These are phyloP conservation scores for Microdon myrmicae DNA, from an alignment of 2,888 invertebrate species.

Conservation along the genomic window DNA sequence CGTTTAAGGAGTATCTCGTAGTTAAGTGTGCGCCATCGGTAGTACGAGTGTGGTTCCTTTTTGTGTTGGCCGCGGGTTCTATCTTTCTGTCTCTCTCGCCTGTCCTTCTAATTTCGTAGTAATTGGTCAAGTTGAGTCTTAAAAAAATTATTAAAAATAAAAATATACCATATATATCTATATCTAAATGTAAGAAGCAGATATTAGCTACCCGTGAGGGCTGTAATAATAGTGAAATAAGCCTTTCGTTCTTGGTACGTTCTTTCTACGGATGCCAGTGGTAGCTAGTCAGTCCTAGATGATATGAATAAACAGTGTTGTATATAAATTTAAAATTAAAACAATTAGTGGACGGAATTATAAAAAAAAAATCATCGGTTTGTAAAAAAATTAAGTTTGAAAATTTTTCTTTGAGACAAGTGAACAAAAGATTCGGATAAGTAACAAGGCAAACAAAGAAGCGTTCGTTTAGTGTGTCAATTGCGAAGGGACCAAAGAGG, in stretches of 20 bases:
- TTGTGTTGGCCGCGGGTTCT: constrained; percentile 28
- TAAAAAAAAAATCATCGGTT: too few species aligned
- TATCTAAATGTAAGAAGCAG: too few species aligned
- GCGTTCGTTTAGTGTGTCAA: constrained; percentile 44
- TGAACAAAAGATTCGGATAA: constrained; percentile 19
- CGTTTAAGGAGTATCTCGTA: constrained; percentile 62
- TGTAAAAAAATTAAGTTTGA: background rate
- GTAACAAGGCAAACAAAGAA: constrained; percentile 28
- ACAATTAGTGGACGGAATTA: too few species aligned
- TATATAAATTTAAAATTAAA: too few species aligned
- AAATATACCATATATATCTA: constrained; percentile 1
- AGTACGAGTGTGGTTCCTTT: constrained; percentile 42
- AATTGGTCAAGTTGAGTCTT: constrained; percentile 26
- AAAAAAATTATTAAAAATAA: constrained; percentile 7
- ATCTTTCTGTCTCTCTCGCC: constrained; percentile 21
- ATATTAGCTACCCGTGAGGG: too few species aligned
- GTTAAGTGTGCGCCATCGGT: constrained; percentile 22
- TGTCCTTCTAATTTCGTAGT: constrained; percentile 9
- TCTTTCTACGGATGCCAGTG: too few species aligned
- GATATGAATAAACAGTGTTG: too few species aligned
- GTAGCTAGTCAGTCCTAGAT: too few species aligned
- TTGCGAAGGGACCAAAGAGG: constrained; percentile 23
- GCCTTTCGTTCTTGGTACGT: too few species aligned
- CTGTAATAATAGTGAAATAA: too few species aligned
- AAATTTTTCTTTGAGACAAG: constrained; percentile 16